Conservation (phyloP, 1,140 invertebrate species). For the Cydia strobilella region DNA sequence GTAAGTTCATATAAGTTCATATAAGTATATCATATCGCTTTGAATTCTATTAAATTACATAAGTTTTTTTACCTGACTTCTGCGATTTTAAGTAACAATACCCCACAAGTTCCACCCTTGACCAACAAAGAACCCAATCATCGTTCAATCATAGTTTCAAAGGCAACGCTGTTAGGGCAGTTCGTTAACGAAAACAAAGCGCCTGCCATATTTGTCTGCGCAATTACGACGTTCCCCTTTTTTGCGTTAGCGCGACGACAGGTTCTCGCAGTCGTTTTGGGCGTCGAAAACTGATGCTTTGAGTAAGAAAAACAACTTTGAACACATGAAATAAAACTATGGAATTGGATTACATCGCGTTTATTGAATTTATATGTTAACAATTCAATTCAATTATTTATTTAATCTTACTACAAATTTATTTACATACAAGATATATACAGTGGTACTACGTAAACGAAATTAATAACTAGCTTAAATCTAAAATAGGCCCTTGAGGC, state of each 20-base stretch:
- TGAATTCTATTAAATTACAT: too few relatives aligned
- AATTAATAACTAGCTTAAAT: too few relatives aligned
- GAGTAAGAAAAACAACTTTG: not conserved
- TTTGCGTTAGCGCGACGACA: not conserved
- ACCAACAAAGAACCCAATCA: not conserved
- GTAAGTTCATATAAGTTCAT: too few relatives aligned
- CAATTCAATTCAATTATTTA: too few relatives aligned
- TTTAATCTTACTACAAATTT: too few relatives aligned
- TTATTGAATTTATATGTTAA: too few relatives aligned
- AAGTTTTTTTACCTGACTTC: not conserved
- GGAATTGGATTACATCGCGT: too few relatives aligned
- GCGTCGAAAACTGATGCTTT: not conserved
- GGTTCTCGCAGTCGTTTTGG: not conserved
- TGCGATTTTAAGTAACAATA: not conserved
- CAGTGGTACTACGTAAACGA: too few relatives aligned
- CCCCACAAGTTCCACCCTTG: not conserved
- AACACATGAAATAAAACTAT: too few relatives aligned
- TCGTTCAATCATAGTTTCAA: not conserved
- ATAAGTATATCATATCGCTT: too few relatives aligned
- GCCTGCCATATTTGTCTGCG: constrained; percentile 19
- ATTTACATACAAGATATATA: too few relatives aligned
- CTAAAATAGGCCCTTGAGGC: too few relatives aligned
- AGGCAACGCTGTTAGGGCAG: not conserved
- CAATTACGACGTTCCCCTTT: not conserved
- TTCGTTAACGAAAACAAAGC: constrained; percentile 20